Percentiles rank a stretch among this genome's conserved stretches.
phyloP scores from a whole-genome alignment of 2,888 invertebrate species.

The Eristalinus sepulchralis region DNA sequence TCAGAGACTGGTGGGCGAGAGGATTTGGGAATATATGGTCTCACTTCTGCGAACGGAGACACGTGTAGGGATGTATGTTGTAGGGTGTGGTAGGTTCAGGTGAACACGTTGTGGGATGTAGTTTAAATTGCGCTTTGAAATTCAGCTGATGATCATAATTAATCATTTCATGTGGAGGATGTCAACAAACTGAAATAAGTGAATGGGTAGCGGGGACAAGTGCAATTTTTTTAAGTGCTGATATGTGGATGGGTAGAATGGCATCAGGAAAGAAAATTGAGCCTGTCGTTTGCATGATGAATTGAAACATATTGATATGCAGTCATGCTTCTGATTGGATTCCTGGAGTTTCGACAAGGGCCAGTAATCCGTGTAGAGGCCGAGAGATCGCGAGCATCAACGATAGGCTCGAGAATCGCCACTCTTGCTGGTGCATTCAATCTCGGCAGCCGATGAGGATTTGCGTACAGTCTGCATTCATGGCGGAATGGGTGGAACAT shows the following conservation, averaged over 20 bases:
- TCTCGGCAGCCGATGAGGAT: too few relatives aligned
- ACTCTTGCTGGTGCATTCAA: too few relatives aligned
- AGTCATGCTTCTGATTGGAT: too few relatives aligned
- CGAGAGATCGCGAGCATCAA: too few relatives aligned
- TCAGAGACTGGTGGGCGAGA: constrained; percentile 19
- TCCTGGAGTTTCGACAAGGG: too few relatives aligned
- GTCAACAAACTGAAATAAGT: not conserved
- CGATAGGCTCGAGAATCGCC: too few relatives aligned
- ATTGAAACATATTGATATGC: too few relatives aligned
- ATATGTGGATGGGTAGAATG: not conserved
- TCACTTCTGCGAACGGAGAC: not conserved
- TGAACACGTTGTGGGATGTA: not conserved
- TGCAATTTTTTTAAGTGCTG: not conserved
- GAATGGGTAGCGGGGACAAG: not conserved
- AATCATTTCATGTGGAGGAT: constrained; percentile 15
- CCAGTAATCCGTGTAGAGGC: too few relatives aligned
- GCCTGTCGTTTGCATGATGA: not conserved
- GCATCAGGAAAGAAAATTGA: not conserved
- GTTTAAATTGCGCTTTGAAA: too few relatives aligned
- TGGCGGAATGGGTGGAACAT: too few relatives aligned
- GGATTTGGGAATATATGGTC: not conserved
- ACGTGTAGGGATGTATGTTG: not conserved
- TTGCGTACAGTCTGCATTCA: too few relatives aligned
- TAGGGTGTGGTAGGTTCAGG: not conserved
- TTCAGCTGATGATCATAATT: constrained; percentile 29